Evolutionary conservation across 2,113 vertebrate species (phyloP).

Genomic region (Alexandromys fortis): DNA sequence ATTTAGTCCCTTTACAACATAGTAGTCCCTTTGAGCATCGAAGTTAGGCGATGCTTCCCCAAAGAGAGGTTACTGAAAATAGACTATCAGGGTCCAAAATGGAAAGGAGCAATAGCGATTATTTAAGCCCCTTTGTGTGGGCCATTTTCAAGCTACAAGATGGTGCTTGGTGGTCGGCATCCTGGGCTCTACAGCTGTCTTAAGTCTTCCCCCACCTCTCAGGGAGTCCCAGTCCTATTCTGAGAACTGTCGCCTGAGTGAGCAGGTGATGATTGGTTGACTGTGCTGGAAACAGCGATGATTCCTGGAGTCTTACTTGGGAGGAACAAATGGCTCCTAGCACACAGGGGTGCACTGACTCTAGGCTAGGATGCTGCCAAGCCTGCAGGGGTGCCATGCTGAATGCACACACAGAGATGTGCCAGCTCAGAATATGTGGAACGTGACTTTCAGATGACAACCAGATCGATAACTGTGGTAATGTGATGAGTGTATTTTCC

Average conservation of each 20-base stretch:
- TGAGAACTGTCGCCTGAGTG: neutral
- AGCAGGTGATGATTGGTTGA: neutral
- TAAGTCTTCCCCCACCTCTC: neutral
- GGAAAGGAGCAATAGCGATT: neutral
- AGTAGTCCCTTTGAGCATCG: neutral
- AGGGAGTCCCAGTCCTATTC: neutral
- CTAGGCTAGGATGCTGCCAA: neutral
- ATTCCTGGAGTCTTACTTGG: conserved; percentile 9
- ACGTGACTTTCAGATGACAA: conserved; percentile 28
- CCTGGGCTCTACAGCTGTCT: neutral
- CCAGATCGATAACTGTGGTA: neutral
- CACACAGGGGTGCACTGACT: neutral
- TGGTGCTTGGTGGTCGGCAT: neutral
- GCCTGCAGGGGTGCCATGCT: neutral
- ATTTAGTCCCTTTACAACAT: neutral
- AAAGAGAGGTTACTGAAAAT: neutral
- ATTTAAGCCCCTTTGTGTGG: neutral
- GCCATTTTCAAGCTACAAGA: neutral
- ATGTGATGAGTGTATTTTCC: neutral
- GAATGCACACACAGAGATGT: neutral
- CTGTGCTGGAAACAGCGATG: neutral
- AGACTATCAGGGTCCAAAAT: neutral
- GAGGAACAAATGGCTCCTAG: neutral
- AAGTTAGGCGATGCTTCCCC: neutral
- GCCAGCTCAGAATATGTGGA: neutral